Evolutionary conservation across 2,797 vertebrate genomes (phyloP).

Genomic region (Spondyliosoma cantharus): DNA sequence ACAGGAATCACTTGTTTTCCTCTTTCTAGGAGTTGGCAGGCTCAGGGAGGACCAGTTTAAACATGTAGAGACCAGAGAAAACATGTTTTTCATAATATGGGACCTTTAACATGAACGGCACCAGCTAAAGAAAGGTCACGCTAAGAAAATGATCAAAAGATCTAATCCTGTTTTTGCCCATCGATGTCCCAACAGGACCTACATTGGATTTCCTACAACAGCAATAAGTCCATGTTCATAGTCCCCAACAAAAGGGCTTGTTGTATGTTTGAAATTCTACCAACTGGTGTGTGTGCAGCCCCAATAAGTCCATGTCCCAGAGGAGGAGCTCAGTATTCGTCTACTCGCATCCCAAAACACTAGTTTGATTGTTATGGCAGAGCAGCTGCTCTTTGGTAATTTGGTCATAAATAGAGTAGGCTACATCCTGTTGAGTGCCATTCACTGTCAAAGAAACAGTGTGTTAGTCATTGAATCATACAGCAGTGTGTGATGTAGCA

Average conservation of each 20-base stretch:
- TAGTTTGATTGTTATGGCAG: conserved; percentile 56
- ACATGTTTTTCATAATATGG: too few species aligned
- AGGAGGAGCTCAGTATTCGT: conserved; percentile 56
- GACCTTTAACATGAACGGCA: not conserved
- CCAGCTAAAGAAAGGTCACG: not conserved
- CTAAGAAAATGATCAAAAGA: not conserved
- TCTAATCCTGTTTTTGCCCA: not conserved
- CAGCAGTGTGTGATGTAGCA: conserved; percentile 12
- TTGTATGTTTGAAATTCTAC: conserved; percentile 56
- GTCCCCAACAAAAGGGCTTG: conserved; percentile 44
- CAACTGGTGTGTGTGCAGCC: conserved; percentile 48
- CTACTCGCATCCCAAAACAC: conserved; percentile 58
- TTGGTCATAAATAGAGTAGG: conserved; percentile 61
- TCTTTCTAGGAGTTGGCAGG: too few species aligned
- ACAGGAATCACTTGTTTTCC: too few species aligned
- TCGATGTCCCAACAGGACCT: not conserved
- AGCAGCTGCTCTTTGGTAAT: conserved; percentile 70
- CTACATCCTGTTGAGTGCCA: conserved; percentile 46
- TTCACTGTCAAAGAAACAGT: conserved; percentile 31
- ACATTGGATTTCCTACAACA: conserved; percentile 5
- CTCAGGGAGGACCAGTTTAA: too few species aligned
- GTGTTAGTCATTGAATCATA: conserved; percentile 12
- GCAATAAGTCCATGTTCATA: conserved; percentile 8
- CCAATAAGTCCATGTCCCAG: conserved; percentile 40
- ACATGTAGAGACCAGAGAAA: too few species aligned